Base-by-base conservation (phyloP, 2,888 invertebrate species). In the Macaria notata region DNA sequence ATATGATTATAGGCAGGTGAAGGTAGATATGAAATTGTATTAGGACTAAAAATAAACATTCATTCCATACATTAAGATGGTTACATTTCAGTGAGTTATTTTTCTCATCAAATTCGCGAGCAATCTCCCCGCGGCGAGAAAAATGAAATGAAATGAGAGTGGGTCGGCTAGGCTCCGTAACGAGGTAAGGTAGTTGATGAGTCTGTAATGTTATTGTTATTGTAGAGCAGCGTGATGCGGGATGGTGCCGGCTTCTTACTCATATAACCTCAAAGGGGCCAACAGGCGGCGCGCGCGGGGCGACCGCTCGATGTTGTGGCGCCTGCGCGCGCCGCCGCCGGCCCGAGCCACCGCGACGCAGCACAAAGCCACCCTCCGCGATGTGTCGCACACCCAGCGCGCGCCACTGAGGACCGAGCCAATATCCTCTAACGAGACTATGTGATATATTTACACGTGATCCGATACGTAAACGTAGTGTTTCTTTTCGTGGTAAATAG, bases 231-330 rank as follows among this genome's bases (percentile, higher is more conserved):
- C 72, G 71, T 76, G 73, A 75, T 62, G 54, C 74, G 73, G 72
- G 76, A 81, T 78, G 76, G 68, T 80, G 79, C 88, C 88, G 89
- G 90, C 84, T 77, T 82, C 51, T 73, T 71, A 81, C 74, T 78
- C 76, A 81, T 87, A 89, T 90, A 90, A 90, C 90, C 90, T 90
- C 87, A 90, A 90, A 88, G 72, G 72, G 78, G 75, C 74, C 70
- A 70, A 69, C 65, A 72, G 63, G 50, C 58, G 44, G 74, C 69
- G 72, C 74, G 66, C 73, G 78, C 83, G 83, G 80, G 84, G 83
- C 83, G 84, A 79, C 81, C 87, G 90, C 77, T 91, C 91, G 81
- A 91, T 91, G 87, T 82, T 84, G 82, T 86, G 76, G 73, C 91
- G 88, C 90, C 78, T 86, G 90, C 90, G 90, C 56, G 53, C 46